Evolutionary conservation across 2,113 vertebrate species (phyloP).

Genomic region (Microtus montanus): DNA sequence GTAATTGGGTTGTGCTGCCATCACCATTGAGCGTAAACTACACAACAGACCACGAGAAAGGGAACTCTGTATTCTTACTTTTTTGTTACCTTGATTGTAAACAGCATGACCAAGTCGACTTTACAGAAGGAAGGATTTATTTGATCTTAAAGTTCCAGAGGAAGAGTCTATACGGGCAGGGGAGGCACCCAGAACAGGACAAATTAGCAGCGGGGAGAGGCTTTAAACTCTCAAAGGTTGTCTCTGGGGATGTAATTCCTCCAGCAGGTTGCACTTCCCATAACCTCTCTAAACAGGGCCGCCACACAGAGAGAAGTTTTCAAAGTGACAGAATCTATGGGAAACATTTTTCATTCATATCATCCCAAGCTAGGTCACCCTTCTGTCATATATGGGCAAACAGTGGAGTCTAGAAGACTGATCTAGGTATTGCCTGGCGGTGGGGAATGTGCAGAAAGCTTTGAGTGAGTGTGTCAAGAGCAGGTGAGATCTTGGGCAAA

Average conservation of each 20-base stretch:
- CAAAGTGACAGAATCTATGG: too few relatives aligned
- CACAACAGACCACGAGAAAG: neutral
- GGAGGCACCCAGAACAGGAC: neutral
- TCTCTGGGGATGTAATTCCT: neutral
- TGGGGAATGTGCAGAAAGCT: neutral
- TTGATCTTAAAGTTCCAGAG: neutral
- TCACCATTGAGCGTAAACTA: neutral
- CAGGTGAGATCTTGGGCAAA: neutral
- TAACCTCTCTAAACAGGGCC: neutral
- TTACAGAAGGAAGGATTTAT: neutral
- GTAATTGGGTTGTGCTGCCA: too few relatives aligned
- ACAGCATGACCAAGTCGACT: rapidly evolving
- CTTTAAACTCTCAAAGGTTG: neutral
- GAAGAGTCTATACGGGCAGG: neutral
- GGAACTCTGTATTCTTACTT: neutral
- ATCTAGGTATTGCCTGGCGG: neutral
- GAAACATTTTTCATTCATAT: neutral
- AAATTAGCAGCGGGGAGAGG: too few relatives aligned
- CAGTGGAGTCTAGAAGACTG: neutral
- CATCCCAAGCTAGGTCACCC: neutral
- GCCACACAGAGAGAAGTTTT: neutral
- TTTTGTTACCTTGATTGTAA: too few relatives aligned
- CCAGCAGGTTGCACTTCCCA: neutral
- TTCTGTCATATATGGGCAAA: too few relatives aligned
- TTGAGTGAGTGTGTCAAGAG: neutral